phyloP scores from a whole-genome alignment of 2,113 vertebrate species.

The Misgurnus mizolepis region DNA sequence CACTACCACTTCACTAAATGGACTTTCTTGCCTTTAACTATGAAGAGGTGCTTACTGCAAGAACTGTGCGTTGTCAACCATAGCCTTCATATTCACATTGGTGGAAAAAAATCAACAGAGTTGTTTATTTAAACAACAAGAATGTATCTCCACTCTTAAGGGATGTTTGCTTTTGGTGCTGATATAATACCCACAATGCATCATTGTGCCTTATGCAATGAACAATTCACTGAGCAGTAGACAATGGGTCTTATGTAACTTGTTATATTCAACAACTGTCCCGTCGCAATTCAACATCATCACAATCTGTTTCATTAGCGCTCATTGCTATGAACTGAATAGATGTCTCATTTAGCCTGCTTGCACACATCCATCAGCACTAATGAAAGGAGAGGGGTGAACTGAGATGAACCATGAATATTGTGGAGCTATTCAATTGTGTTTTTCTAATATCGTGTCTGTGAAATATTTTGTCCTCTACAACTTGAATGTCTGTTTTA shows the following conservation, averaged over 20 bases:
- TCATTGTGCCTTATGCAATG: constrained; percentile 54
- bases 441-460: constrained; percentile 39
- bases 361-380: constrained; percentile 1
- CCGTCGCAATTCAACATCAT: constrained; percentile 9
- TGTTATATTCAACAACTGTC: constrained; percentile 20
- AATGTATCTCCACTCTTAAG: constrained; percentile 38
- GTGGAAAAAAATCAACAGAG: constrained; percentile 15
- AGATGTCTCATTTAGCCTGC: neutral
- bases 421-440: constrained; percentile 27
- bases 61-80: neutral
- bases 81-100: constrained; percentile 40
- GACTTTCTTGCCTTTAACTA: neutral
- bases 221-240: constrained; percentile 31
- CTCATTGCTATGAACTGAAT: neutral
- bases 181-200: constrained; percentile 35
- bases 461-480: constrained; percentile 15
- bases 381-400: constrained; percentile 2
- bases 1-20: constrained; percentile 26
- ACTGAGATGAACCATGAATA: constrained; percentile 23
- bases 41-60: constrained; percentile 36
- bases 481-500: constrained; percentile 54
- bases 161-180: constrained; percentile 23
- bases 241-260: constrained; percentile 30
- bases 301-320: constrained; percentile 14
- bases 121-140: constrained; percentile 26